A percentile compares a stretch with the other conserved stretches of the same genome.
Evolutionary conservation across 2,113 vertebrate species (phyloP).

Genomic region (Turdus rufiventris): DNA sequence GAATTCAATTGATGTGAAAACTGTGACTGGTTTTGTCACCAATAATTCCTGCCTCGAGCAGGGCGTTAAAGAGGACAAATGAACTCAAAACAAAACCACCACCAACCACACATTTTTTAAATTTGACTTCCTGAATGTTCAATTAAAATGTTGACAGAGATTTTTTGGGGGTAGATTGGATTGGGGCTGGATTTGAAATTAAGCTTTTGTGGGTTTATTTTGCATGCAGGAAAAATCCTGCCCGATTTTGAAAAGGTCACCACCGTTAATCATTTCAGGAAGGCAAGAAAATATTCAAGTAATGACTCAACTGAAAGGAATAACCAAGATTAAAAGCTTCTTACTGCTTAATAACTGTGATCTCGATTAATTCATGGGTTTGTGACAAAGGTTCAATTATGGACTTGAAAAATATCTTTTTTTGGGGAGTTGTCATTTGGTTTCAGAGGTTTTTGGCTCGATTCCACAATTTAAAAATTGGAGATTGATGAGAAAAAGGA

Average conservation of each 20-base stretch:
- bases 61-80: background rate
- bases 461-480: background rate
- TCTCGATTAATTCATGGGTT: background rate
- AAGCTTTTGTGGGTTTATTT: background rate
- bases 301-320: slow-evolving; percentile 29
- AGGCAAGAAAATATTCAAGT: background rate
- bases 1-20: background rate
- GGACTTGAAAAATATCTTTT: accelerated
- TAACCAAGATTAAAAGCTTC: slow-evolving; percentile 11
- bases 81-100: background rate
- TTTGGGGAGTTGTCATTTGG: accelerated
- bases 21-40: background rate
- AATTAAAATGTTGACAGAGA: slow-evolving; percentile 5
- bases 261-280: slow-evolving; percentile 22
- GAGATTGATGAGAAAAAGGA: background rate
- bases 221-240: background rate
- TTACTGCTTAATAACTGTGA: background rate
- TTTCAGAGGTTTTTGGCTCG: background rate
- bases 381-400: background rate
- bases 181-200: background rate
- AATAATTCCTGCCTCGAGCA: background rate
- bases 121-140: background rate
- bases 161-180: background rate
- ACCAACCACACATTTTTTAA: background rate
- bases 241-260: slow-evolving; percentile 33